Base-by-base conservation (phyloP, 1,140 invertebrate species). In the Planococcus citri region DNA sequence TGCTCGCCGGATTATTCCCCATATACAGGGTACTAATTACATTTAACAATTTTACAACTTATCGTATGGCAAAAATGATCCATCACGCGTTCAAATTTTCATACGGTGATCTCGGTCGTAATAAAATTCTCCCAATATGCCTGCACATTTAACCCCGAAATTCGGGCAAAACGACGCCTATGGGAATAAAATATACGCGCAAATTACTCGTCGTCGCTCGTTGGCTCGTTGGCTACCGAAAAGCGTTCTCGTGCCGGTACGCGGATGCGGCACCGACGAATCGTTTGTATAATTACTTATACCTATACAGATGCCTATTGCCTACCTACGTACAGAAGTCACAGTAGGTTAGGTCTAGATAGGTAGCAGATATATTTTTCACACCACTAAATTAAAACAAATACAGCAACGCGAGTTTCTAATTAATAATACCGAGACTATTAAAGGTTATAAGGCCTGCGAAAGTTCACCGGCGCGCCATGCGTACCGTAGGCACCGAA, bases 381-480 rank as follows among this genome's bases (percentile, higher is more conserved):
- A 51, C 41, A 51, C 41, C 41, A 51, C 41, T 51, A 51, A 51
- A 51, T 51, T 51, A 51, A 51, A 51, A 51, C 41, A 51, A 51
- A 51, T 20, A 51, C 4, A 51, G 41, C 41, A 20, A 3, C 17
- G 2, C 41, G 41, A 6, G 41, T 51, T n/a, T n/a, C 6, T 51
- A 51, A 51, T 51, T 51, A 51, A 51, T 51, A 51, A n/a, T n/a
- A 3, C 6, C 6, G n/a, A 4, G 41, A 51, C 41, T 9, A 51
- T 51, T 51, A 51, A 51, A 51, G 41, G 41, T 51, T 51, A 51
- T 51, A 51, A 20, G 17, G 10, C 41, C 41, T 20, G 41, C 2
- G 4, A 51, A 51, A 51, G 41, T 51, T 51, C 41, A 51, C n/a
- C 41, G 41, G 3, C 29, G 4, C 4, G 29, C 29, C 12, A 6